Evolutionary conservation across 1,140 invertebrate species (phyloP), one percentile per base, ranked within the genome.

Genomic region (Drosophila sturtevanti): DNA sequence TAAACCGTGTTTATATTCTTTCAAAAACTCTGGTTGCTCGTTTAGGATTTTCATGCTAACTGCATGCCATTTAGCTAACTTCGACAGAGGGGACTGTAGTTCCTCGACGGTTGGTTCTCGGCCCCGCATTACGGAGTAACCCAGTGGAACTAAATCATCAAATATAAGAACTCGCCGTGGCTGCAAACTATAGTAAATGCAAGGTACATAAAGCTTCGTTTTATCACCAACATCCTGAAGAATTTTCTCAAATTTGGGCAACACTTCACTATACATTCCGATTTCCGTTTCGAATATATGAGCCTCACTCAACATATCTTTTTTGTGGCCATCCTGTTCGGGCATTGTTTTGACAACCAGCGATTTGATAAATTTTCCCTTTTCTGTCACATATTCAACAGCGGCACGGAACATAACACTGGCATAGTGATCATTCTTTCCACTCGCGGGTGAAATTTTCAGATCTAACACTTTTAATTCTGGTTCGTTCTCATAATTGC

Each of bases 341-440:
- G 89, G 90, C 72, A 91, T 74, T 6, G 90, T 90, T 14, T 91
- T 91, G 0, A 91, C 54, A 9, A 91, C 82, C 27, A 91, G 31
- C 0, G 86, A 89, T 24, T 73, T 79, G 6, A 12, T 48, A 5
- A 41, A 22, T 5, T 61, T 51, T 5, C 52, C 69, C 0, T 41
- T 70, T 0, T 12, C 3, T 0, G 44, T 63, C 9, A 21, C 54
- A 21, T 70, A 87, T 44, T 35, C 16, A 0, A 89, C 58, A 1
- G 48, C 68, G 0, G 41, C 72, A 1, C 90, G 76, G 5, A 91
- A 91, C 74, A 91, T 91, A 6, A 91, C 48, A 55, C 90, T 91
- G 7, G 82, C 90, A 77, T 90, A 91, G 48, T 91, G 90, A 74
- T 91, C 90, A 0, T 84, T 86, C 41, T 89, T 89, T 22, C 31